Base-by-base conservation (phyloP, 1,140 invertebrate species). In the Macrotrachela quadricornifera region DNA sequence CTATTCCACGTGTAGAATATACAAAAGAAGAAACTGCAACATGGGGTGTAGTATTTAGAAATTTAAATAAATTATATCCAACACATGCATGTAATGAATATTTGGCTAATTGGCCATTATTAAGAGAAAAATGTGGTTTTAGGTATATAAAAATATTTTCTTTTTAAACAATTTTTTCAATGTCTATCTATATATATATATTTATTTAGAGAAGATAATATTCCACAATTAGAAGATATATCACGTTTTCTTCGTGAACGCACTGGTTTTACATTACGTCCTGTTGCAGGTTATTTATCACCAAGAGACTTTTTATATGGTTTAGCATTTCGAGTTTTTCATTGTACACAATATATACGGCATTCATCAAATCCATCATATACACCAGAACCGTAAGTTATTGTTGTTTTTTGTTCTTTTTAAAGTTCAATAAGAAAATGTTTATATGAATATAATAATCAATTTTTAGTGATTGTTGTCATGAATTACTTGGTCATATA, bases 311-410 rank as follows among this genome's bases (percentile, higher is more conserved):
- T 67, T 53, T 54, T 67, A 21, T 59, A 63, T 15, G 62, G 63
- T 39, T 49, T 67, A 30, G 65, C 65, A 14, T 67, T 64, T 55
- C 18, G 65, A 38, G 64, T 64, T 6, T 94, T 94, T 77, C 88
- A 97, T 70, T 91, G 87, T 65, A 96, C 91, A 1, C 90, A 96
- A 69, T 97, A 97, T 66, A 81, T 95, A 40, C 79, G 92, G 51
- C 91, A 97, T 68, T 76, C 79, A 57, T 88, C 84, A 62, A 85
- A 84, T 44, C 91, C 91, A 0, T 85, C 87, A 71, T 88, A 96
- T 75, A 92, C 90, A 17, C 90, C 90, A 6, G 91, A 96, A 77
- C 91, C 91, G 85, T 92, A 78, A 85, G 82, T 80, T n/a, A 49
- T 56, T 42, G 15, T 36, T 14, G 30, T 16, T 12, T 52, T n/a